Conservation (phyloP, 2,113 vertebrate genomes). For the Saccopteryx bilineata region DNA sequence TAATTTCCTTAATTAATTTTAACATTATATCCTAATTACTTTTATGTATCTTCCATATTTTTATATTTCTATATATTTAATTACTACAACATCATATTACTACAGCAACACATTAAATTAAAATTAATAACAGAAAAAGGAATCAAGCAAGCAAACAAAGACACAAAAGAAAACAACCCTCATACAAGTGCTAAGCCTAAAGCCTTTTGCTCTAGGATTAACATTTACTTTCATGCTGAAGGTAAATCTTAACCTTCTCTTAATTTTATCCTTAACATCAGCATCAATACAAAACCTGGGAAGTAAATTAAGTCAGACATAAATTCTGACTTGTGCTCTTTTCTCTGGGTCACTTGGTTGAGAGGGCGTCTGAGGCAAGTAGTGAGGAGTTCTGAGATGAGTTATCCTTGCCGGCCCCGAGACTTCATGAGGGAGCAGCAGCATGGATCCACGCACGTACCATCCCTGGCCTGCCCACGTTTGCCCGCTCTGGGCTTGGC, state of each 20-base stretch:
- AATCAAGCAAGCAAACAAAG: no score
- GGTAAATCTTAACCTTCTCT: not conserved
- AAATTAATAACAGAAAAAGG: no score
- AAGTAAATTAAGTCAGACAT: not conserved
- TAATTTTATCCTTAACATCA: not conserved
- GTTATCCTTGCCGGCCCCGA: not conserved
- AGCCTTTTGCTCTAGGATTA: not conserved
- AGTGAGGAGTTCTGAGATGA: not conserved
- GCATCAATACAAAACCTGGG: not conserved
- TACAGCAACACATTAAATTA: no score
- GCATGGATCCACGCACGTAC: not conserved
- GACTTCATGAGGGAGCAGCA: accelerated
- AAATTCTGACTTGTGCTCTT: not conserved
- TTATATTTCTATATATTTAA: no score
- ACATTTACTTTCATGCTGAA: not conserved
- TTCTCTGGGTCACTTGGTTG: not conserved
- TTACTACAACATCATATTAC: no score
- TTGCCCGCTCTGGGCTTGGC: not conserved
- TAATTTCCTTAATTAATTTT: no score
- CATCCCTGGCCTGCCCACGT: no score
- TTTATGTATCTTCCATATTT: no score
- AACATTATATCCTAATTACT: no score
- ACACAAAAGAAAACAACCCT: not conserved
- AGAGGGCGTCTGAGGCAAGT: not conserved
- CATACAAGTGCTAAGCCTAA: not conserved